phyloP scores from a whole-genome alignment of 2,888 invertebrate species.

The Asteroscopus sphinx region DNA sequence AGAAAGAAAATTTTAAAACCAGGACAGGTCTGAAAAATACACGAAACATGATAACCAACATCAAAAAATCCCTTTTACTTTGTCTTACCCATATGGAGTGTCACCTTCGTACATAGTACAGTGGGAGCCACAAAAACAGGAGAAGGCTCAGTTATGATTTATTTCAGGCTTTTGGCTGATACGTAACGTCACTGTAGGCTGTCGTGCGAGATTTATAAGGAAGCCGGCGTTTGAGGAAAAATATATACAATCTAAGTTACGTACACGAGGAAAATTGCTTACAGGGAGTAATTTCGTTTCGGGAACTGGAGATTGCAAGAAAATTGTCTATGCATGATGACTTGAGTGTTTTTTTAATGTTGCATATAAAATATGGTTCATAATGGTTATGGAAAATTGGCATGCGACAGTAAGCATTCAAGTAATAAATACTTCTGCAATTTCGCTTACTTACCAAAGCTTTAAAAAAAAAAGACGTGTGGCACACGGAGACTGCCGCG shows the following conservation, averaged over 20 bases:
- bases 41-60: not conserved
- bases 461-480: no score
- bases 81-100: slow-evolving; percentile 25
- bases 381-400: not conserved
- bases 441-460: no score
- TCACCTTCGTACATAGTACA: slow-evolving; percentile 40
- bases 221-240: slow-evolving; percentile 57
- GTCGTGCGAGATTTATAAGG: slow-evolving; percentile 74
- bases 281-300: slow-evolving; percentile 63
- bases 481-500: no score
- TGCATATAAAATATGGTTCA: not conserved
- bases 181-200: slow-evolving; percentile 65
- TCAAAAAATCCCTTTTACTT: not conserved
- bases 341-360: slow-evolving; percentile 10
- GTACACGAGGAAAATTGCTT: slow-evolving; percentile 64
- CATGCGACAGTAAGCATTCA: not conserved
- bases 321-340: slow-evolving; percentile 39
- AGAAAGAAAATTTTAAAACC: no score
- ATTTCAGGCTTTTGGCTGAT: slow-evolving; percentile 67
- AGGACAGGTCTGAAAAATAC: no score
- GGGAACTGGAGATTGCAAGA: slow-evolving; percentile 49
- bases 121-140: slow-evolving; percentile 65
- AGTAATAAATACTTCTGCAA: no score
- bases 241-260: slow-evolving; percentile 54
- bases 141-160: slow-evolving; percentile 69